Base-by-base conservation (phyloP, 35 echinoderm and acorn worm genomes). In the Diadema setosum region DNA sequence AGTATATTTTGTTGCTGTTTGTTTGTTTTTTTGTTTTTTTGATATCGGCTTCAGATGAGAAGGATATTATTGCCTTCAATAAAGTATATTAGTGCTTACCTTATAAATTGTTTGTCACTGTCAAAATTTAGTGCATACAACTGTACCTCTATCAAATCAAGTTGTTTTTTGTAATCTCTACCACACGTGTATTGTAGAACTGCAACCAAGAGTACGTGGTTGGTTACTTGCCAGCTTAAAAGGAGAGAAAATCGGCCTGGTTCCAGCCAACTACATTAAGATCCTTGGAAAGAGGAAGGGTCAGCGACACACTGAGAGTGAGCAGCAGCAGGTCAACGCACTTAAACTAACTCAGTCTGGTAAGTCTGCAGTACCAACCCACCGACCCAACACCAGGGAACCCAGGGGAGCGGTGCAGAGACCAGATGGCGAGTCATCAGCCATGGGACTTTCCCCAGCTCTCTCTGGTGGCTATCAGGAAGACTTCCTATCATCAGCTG, bases 191-290 rank as follows among this genome's bases (percentile, higher is more conserved):
- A n/a, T n/a, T 34, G 45, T 80, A 99, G 96, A 99, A 49, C 43
- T 95, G 33, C 96, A 99, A 82, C 96, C 96, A 39, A 94, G 81
- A 48, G 86, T 99, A 4, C 60, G 93, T 49, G 96, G 96, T 20
- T 99, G 96, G 96, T 42, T 99, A n/a, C 55, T 99, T 3, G 96
- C 96, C 42, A 92, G 96, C 58, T 86, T 78, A 26, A 90, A 92
- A 76, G 88, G 93, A 18, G 65, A 96, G 57, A 83, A 59, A 23
- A 86, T 87, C 24, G 96, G 96, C 3, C 87, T 94, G n/a, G 86
- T 99, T 55, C 96, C 96, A 30, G 93, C 89, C 42, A 99, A 99
- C 74, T 99, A 99, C 69, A 82, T 99, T 39, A 99, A 99, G 64
- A 84, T 99, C 17, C 87, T 94, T 25, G 96, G 96, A 9, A 99